Base-by-base conservation (phyloP, 1,140 invertebrate species). In the Gonatopus flavifemur region DNA sequence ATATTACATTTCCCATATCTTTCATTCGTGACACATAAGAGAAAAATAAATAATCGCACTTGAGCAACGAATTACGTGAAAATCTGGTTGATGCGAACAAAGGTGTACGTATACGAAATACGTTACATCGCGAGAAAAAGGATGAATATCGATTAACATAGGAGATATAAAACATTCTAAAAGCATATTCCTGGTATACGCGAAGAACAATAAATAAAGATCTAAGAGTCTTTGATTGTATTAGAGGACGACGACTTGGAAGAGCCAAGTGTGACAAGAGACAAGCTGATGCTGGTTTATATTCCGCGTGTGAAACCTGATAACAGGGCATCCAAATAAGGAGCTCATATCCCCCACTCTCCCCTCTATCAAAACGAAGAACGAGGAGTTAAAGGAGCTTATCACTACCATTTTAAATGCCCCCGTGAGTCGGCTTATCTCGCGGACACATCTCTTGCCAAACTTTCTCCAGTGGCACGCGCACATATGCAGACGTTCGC, bases 321-420 rank as follows among this genome's bases (percentile, higher is more conserved):
- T 77, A 77, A 77, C 68, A 76, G 69, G 72, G 67, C 68, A 57
- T 65, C 74, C 72, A 76, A 74, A 77, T 76, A 76, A 76, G 74
- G 74, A 72, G 72, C 55, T 66, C 59, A 63, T 52, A 52, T 57
- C 38, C 49, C 58, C 53, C 44, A 37, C 48, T 36, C 52, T 33
- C 44, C 18, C 31, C 45, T 40, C 52, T 3, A 36, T 38, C 25
- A 38, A 43, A 20, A 49, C 33, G 37, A 45, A 25, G 53, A 46
- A 39, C 18, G 38, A 43, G 39, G 43, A 39, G 46, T 54, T 25
- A 51, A 36, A 33, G 38, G 25, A 53, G 64, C 72, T 76, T 74
- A 73, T 76, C 72, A 73, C 64, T 74, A 68, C 65, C 70, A 76
- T 74, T 76, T 72, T 72, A 76, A 72, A 69, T 70, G 56, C 59